Base-by-base conservation (phyloP, 2,888 invertebrate species). In the Myopa tessellatipennis region DNA sequence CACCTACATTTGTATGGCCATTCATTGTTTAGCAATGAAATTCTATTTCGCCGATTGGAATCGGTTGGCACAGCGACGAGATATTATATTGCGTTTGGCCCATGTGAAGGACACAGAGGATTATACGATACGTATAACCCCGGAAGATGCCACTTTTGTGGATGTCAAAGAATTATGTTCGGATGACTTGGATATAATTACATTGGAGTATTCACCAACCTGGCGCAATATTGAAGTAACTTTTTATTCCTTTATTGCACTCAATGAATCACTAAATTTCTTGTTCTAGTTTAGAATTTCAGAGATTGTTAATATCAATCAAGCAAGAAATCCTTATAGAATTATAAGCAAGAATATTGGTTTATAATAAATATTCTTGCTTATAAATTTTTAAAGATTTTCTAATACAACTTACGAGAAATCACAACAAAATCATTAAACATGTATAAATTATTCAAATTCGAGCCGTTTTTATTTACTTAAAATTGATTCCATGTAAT, bases 21-120 rank as follows among this genome's bases (percentile, higher is more conserved):
- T 86, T 4, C 83, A 86, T 77, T 83, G 87, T 14, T 82, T 82
- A 10, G 74, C 81, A n/a, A 82, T 89, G 78, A 86, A 85, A 76
- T 89, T 85, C 76, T 72, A 55, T 52, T 82, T 79, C 4, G 88
- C 87, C 0, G 77, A 81, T 36, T 89, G 88, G 88, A 89, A 89
- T 83, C 85, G 87, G n/a, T 77, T 88, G 74, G 83, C 88, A 4
- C 40, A 80, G 4, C 84, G 87, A 8, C 84, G 88, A 12, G 83
- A 85, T 74, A 82, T 88, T 0, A 52, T 87, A 4, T 63, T 88
- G 6, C 79, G 83, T 72, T 83, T 86, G 79, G 84, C 84, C 34
- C 84, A 84, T 52, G 79, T 81, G 12, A 84, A 84, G 38, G 81
- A 81, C 4, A 26, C 78, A 0, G 82, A 84, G 16, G 82, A 84